phyloP scores from a whole-genome alignment of 2,888 invertebrate genomes.

The Noctua fimbriata region DNA sequence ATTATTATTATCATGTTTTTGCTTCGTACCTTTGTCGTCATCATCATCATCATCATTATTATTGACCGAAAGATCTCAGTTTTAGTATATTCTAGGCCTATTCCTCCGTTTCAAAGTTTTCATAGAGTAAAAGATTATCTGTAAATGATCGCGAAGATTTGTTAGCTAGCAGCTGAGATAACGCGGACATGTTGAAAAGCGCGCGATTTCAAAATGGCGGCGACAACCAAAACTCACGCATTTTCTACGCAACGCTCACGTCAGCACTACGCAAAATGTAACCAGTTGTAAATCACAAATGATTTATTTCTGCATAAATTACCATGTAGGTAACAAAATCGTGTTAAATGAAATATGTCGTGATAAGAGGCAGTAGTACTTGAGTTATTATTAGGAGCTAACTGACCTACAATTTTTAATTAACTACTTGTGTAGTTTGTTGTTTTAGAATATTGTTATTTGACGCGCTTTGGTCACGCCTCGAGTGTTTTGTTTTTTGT shows the following conservation, averaged over 20 bases:
- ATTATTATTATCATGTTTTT: too few species aligned
- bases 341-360: slow-evolving; percentile 45
- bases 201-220: neutral
- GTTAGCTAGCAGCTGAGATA: neutral
- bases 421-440: slow-evolving; percentile 9
- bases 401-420: slow-evolving; percentile 52
- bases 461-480: slow-evolving; percentile 19
- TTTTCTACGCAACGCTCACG: slow-evolving; percentile 14
- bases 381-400: slow-evolving; percentile 40
- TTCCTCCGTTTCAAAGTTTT: neutral
- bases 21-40: too few species aligned
- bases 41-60: neutral
- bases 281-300: slow-evolving; percentile 31
- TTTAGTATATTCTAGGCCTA: neutral
- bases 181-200: neutral
- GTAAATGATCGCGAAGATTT: neutral
- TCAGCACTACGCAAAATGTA: slow-evolving; percentile 8
- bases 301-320: slow-evolving; percentile 42
- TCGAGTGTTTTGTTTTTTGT: neutral
- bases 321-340: slow-evolving; percentile 27
- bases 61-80: neutral
- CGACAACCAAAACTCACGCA: neutral
- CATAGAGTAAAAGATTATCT: neutral
- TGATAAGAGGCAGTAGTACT: slow-evolving; percentile 39
- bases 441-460: slow-evolving; percentile 11